Conservation (phyloP, 2,797 vertebrate species). For the Myotis daubentonii region DNA sequence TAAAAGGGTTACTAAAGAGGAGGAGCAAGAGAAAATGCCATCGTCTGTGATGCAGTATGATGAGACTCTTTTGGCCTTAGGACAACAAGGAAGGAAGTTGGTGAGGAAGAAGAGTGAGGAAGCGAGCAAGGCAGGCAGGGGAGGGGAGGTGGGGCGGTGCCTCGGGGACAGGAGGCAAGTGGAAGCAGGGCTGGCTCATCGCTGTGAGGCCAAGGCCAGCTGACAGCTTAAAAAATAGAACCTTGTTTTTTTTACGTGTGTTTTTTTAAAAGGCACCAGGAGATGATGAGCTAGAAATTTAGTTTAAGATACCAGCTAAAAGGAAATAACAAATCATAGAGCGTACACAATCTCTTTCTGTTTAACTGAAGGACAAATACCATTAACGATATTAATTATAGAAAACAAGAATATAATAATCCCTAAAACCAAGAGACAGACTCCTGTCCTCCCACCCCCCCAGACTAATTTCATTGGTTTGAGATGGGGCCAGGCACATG, state of each 20-base stretch:
- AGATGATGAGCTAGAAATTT: neutral
- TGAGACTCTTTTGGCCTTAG: neutral
- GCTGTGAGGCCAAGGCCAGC: neutral
- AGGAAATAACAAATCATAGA: slow-evolving; percentile 29
- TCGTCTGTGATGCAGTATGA: neutral
- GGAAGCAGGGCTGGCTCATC: neutral
- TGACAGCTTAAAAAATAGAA: neutral
- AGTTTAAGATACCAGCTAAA: neutral
- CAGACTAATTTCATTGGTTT: neutral
- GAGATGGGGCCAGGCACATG: neutral
- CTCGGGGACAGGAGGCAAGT: neutral
- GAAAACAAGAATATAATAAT: slow-evolving; percentile 7
- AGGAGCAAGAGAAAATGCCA: neutral
- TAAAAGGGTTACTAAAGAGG: neutral
- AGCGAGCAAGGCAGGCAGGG: neutral
- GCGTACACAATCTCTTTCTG: neutral
- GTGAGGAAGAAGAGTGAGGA: neutral
- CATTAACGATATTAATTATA: neutral
- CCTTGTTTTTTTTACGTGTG: neutral
- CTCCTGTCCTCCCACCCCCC: neutral
- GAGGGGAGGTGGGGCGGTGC: neutral
- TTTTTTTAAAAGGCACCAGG: neutral
- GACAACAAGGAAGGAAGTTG: neutral
- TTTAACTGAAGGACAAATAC: slow-evolving; percentile 37
- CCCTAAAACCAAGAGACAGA: neutral